Evolutionary conservation across 2,797 vertebrate genomes (phyloP), one percentile per base, ranked within the genome.

Genomic region (Acanthopagrus latus): DNA sequence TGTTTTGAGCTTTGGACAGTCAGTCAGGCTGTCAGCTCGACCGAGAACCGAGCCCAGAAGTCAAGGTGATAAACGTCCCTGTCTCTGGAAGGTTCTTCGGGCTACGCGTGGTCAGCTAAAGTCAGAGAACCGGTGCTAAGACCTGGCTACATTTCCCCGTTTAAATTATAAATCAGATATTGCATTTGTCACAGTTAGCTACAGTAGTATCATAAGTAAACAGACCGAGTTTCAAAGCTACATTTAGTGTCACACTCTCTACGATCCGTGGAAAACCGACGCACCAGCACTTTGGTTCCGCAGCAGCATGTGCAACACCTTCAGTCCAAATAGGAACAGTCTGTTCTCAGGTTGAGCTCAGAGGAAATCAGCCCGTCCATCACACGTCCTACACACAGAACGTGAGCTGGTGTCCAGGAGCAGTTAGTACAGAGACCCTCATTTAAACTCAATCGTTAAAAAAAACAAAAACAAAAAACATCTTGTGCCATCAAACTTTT

Each of bases 261-360:
- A 41, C 1, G 2, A 63, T 76, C 84, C 91, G 82, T 25, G 13
- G 14, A 10, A 65, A 77, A 67, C 23, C 1, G 3, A 10, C 0
- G 41, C 0, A 0, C 20, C 2, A 16, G 16, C 6, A 0, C 54
- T 0, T 4, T 8, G 10, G 91, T 91, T 91, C 91, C 90, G 14
- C 56, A 12, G 0, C 1, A 43, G 7, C n/a, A 9, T 3, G 17
- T 16, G 2, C 43, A 4, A 10, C 4, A n/a, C 16, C 7, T 47
- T 2, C 33, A 9, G 33, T 38, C 33, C 33, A 9, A 9, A 38
- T 38, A 9, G 2, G 8, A 38, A 38, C 33, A 38, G 33, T 9
- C 7, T 38, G 33, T 38, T 33, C 29, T 33, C 33, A 38, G 33
- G 33, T 8, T 8, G 2, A 38, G 33, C 33, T 38, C 33, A 38